A percentile compares a stretch with the other conserved stretches of the same genome.
Evolutionary conservation across 2,888 invertebrate genomes (phyloP).

Genomic region (Caenorhabditis zanzibari): DNA sequence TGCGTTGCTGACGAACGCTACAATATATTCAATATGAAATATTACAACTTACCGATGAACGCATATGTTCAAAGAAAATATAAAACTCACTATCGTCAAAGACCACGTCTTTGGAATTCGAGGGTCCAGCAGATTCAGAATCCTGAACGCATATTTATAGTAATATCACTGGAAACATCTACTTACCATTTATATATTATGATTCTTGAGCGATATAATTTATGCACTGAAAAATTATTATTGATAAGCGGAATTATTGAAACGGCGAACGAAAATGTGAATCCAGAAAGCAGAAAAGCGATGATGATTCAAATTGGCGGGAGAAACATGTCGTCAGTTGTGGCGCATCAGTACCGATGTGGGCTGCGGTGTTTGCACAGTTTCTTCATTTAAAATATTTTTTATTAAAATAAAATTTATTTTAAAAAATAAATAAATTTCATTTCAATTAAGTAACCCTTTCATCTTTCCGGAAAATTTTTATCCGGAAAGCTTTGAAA

Average conservation of each 20-base stretch:
- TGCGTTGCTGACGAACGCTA: constrained; percentile 24
- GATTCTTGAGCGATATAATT: too few species aligned
- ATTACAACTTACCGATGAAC: neutral
- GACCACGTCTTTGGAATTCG: neutral
- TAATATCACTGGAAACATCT: neutral
- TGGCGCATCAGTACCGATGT: neutral
- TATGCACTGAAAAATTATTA: too few species aligned
- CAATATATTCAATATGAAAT: neutral
- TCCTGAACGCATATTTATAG: neutral
- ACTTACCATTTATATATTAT: neutral
- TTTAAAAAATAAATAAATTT: neutral
- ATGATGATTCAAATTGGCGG: constrained; percentile 43
- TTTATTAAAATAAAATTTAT: neutral
- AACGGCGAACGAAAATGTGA: too few species aligned
- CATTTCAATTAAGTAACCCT: neutral
- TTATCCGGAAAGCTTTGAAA: too few species aligned
- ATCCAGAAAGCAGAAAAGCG: too few species aligned
- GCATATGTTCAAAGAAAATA: neutral
- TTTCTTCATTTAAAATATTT: neutral
- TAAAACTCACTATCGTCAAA: constrained; percentile 19
- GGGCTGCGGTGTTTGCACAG: constrained; percentile 32
- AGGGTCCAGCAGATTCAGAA: neutral
- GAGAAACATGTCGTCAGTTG: constrained; percentile 30
- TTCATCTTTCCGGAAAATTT: neutral
- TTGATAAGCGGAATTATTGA: too few species aligned